Percentiles rank a stretch among this genome's conserved stretches.
These are phyloP conservation scores for Drosophila sordidapex DNA, from an alignment of 2,888 invertebrate genomes.

Conservation along the genomic window DNA sequence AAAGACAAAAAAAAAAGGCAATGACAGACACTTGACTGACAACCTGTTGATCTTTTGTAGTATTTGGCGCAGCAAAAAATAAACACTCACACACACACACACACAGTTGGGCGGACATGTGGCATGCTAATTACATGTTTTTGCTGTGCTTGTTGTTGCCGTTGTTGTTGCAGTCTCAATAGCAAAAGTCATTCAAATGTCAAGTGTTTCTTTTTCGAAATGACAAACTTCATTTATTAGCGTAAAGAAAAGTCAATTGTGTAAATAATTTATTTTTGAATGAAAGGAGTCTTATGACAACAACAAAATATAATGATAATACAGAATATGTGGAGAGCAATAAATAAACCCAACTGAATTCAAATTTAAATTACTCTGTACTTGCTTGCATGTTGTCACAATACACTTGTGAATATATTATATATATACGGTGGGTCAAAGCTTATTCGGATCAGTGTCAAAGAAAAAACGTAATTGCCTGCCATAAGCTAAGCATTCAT, in stretches of 20 bases:
- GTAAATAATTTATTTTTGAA: not conserved
- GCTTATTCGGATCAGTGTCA: too few relatives aligned
- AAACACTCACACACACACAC: conserved; percentile 12
- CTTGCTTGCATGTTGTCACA: conserved; percentile 15
- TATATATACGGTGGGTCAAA: too few relatives aligned
- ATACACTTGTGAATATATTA: not conserved
- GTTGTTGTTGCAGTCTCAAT: conserved; percentile 49
- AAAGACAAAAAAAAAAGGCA: conserved; percentile 27
- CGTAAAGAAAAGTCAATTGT: not conserved
- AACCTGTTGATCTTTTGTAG: conserved; percentile 64
- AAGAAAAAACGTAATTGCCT: too few relatives aligned
- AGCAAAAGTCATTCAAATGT: conserved; percentile 54
- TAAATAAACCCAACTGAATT: conserved; percentile 26
- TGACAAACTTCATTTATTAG: not conserved
- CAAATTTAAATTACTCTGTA: conserved; percentile 6
- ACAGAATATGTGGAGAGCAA: not conserved
- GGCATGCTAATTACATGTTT: conserved; percentile 56
- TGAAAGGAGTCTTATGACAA: not conserved
- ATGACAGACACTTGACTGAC: conserved; percentile 56
- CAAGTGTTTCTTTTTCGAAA: conserved; percentile 15
- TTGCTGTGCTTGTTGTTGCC: conserved; percentile 27
- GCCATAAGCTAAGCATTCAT: too few relatives aligned
- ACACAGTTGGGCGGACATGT: conserved; percentile 39
- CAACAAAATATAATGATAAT: not conserved
- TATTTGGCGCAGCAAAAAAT: conserved; percentile 40